Percentiles rank a stretch among this genome's conserved stretches.
These are phyloP conservation scores for Piscicola geometra DNA, from an alignment of 2,888 invertebrate species.

Conservation along the genomic window DNA sequence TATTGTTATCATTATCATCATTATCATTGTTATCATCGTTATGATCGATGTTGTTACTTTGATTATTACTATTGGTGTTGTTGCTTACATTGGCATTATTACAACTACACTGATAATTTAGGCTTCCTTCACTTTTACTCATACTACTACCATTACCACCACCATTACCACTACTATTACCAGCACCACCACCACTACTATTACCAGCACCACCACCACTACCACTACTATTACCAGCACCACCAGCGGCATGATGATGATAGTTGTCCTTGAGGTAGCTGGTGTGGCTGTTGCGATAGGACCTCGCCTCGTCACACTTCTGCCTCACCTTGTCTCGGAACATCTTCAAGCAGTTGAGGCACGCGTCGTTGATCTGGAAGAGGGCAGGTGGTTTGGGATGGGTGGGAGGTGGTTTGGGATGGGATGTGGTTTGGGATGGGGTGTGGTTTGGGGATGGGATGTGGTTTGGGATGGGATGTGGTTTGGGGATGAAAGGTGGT, in stretches of 20 bases:
- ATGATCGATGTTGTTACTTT: not conserved
- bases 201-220: not conserved
- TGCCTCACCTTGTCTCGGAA: constrained; percentile 44
- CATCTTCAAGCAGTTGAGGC: constrained; percentile 45
- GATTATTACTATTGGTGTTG: no score
- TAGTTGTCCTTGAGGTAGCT: constrained; percentile 9
- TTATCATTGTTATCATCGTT: not conserved
- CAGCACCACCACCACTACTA: not conserved
- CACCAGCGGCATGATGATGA: constrained; percentile 5
- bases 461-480: no score
- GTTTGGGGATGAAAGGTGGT: no score
- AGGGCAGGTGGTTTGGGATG: not conserved
- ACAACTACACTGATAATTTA: no score
- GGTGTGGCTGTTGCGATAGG: constrained; percentile 38
- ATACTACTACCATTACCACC: no score
- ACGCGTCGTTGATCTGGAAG: constrained; percentile 38
- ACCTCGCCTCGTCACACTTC: constrained; percentile 44
- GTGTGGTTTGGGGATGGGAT: no score
- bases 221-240: not conserved
- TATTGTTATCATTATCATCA: not conserved
- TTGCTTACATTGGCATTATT: no score
- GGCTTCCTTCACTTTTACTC: no score
- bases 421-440: no score
- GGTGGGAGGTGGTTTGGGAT: not conserved
- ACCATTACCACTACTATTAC: not conserved